phyloP scores from a whole-genome alignment of 2,888 invertebrate genomes.

The Orchesellides sinensis region DNA sequence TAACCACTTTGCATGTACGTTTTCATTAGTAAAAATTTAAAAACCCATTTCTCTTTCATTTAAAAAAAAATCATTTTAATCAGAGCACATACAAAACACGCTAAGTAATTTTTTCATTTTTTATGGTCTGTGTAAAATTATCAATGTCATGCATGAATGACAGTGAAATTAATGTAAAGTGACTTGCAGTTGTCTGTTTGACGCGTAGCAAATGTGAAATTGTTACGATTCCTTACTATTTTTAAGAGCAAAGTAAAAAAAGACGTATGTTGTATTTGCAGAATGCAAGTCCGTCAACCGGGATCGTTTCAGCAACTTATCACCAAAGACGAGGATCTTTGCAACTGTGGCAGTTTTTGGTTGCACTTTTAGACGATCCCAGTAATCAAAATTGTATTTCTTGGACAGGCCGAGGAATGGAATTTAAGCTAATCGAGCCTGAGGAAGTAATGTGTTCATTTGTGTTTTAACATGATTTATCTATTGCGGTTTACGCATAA shows the following conservation, averaged over 20 bases:
- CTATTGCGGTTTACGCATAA: conserved; percentile 78
- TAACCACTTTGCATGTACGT: conserved; percentile 69
- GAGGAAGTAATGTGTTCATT: conserved; percentile 81
- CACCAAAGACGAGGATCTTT: conserved; percentile 88
- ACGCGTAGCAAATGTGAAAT: no score
- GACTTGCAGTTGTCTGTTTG: no score
- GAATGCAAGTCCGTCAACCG: conserved; percentile 38
- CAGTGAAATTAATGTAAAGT: no score
- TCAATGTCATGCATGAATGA: no score
- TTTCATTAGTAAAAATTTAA: no score
- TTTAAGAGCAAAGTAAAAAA: background rate
- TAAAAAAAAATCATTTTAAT: no score
- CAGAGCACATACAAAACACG: no score
- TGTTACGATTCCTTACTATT: no score
- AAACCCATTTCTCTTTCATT: no score
- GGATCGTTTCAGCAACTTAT: conserved; percentile 55
- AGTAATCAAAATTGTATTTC: conserved; percentile 80
- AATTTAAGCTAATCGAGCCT: conserved; percentile 96
- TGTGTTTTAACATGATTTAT: background rate
- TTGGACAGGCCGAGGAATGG: conserved; percentile 96
- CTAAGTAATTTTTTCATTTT: no score
- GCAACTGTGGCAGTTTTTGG: conserved; percentile 97
- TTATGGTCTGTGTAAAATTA: no score
- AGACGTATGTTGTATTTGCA: background rate
- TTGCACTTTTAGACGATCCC: conserved; percentile 79